These are phyloP conservation scores for Lasius fuliginosus DNA, from an alignment of 2,888 invertebrate genomes.

Conservation along the genomic window DNA sequence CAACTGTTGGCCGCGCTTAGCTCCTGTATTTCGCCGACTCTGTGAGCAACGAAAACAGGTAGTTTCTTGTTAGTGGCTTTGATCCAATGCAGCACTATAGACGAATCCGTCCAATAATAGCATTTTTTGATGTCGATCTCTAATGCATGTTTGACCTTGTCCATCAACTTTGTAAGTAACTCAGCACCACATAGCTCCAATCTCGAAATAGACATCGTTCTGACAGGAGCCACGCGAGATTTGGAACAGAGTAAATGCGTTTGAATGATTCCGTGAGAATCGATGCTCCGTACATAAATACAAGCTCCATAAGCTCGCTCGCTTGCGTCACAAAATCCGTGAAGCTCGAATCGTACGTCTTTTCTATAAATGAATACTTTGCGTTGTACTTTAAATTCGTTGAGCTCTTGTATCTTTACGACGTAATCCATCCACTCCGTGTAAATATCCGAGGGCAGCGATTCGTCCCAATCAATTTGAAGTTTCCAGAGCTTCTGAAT, in stretches of 20 bases:
- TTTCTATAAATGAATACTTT: not conserved
- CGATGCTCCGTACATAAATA: not conserved
- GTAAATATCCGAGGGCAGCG: not conserved
- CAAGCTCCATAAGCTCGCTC: conserved; percentile 5
- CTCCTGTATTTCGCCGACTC: conserved; percentile 3
- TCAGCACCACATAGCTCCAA: not conserved
- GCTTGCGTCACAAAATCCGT: not conserved
- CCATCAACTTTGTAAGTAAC: not conserved
- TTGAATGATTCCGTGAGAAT: not conserved
- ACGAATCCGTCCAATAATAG: not conserved
- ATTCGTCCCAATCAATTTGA: not conserved
- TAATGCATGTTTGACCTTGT: not conserved
- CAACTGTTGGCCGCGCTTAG: not conserved
- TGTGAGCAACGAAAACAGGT: not conserved
- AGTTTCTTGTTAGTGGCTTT: not conserved
- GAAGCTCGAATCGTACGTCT: not conserved
- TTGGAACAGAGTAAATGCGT: not conserved
- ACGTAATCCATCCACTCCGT: not conserved
- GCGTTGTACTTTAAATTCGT: not conserved
- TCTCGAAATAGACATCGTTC: not conserved
- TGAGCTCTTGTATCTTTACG: not conserved
- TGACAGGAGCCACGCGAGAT: not conserved
- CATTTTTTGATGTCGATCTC: not conserved
- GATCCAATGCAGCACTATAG: conserved; percentile 3
- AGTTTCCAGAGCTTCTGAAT: not conserved